phyloP scores from a whole-genome alignment of 2,888 invertebrate species.

The Hartigia nigra region DNA sequence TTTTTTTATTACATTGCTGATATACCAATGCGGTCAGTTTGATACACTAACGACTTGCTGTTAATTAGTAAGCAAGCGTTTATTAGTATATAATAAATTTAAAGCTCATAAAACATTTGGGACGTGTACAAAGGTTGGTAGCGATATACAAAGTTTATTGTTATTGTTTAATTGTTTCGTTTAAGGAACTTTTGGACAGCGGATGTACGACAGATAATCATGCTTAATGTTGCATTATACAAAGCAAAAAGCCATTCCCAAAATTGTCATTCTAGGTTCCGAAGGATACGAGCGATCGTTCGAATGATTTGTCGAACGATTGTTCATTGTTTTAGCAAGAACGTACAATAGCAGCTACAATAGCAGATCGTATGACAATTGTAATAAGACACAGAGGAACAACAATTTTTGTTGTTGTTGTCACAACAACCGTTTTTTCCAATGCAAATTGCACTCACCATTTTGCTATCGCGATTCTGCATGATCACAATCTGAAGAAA shows the following conservation, averaged over 20 bases:
- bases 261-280: not conserved
- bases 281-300: not conserved
- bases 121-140: not conserved
- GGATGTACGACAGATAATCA: not conserved
- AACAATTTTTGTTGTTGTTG: not conserved
- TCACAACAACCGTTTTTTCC: not conserved
- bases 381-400: not conserved
- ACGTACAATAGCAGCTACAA: not conserved
- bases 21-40: not conserved
- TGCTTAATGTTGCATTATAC: not conserved
- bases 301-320: too few species aligned
- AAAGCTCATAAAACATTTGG: not conserved
- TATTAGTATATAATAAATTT: not conserved
- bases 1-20: not conserved
- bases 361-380: not conserved
- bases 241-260: not conserved
- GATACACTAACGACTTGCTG: not conserved
- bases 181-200: not conserved
- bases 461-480: slow-evolving; percentile 33
- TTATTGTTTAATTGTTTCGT: too few species aligned
- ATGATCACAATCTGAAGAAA: slow-evolving; percentile 38
- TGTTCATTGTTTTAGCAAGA: not conserved
- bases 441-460: slow-evolving; percentile 33
- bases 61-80: not conserved
- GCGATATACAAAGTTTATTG: too few species aligned